Conservation (phyloP, 2,797 vertebrate species). For the Poeciliopsis presidionis region DNA sequence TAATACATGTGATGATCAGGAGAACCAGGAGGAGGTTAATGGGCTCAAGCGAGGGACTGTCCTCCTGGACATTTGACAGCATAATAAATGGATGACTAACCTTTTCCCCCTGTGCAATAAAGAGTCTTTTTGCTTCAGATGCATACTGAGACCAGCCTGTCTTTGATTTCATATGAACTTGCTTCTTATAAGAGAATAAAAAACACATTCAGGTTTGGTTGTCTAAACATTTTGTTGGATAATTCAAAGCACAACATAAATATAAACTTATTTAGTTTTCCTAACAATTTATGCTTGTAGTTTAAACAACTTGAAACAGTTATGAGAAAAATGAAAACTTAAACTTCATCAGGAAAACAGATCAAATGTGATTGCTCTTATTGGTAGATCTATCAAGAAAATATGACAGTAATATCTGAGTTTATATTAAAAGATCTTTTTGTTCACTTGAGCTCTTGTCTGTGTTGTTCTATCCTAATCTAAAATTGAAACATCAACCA, state of each 20-base stretch:
- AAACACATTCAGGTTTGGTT: constrained; percentile 49
- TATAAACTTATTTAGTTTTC: constrained; percentile 17
- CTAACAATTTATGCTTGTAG: constrained; percentile 7
- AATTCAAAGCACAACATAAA: constrained; percentile 55
- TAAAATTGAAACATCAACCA: background rate
- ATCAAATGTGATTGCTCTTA: background rate
- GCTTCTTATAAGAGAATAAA: background rate
- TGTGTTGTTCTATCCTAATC: background rate
- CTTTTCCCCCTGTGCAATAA: constrained; percentile 29
- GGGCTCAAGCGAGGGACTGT: constrained; percentile 26
- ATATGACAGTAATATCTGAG: background rate
- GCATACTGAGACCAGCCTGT: constrained; percentile 45
- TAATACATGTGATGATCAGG: constrained; percentile 14
- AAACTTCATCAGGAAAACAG: background rate
- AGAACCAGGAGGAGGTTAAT: constrained; percentile 41
- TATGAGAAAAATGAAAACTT: background rate
- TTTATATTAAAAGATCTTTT: background rate
- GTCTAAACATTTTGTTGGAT: constrained; percentile 18
- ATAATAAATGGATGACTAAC: constrained; percentile 61
- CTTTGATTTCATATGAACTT: constrained; percentile 51
- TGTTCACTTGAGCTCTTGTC: background rate
- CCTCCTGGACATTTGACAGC: constrained; percentile 44
- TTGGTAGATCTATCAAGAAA: background rate
- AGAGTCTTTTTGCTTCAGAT: constrained; percentile 39
- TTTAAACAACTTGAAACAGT: background rate